Base-by-base conservation (phyloP, 2,797 vertebrate genomes). In the Chelon labrosus region DNA sequence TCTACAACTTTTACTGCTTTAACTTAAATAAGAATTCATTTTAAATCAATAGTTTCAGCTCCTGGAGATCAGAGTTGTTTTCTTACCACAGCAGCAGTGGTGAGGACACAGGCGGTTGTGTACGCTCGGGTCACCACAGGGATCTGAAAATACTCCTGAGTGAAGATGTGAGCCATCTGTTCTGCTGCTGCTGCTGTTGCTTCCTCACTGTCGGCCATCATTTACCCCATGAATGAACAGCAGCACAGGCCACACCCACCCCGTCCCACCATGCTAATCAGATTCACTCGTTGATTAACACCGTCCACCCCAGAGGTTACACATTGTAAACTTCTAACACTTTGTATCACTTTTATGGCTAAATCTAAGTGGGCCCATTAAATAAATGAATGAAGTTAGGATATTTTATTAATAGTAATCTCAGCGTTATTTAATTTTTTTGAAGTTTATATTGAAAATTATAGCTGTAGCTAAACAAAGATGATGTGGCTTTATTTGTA, bases 71-170 rank as follows among this genome's bases (percentile, higher is more conserved):
- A 35, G 31, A 35, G 31, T 44, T 44, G 42, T 44, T 17, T 1
- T 44, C 97, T 97, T 92, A 99, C 98, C 96, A 99, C 97, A 7
- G 97, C 97, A 16, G 97, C 97, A 1, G 98, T 99, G 13, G 98
- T 98, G 81, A 99, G 96, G 52, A 99, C 97, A 71, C 97, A 99
- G 56, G 98, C 97, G 1, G 97, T 98, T 14, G 98, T 98, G 62
- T 98, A 99, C 42, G 97, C 96, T 86, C 97, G 92, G 52, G 97
- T 99, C 25, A 99, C 97, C 12, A 96, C 93, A 35, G 97, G 97
- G 80, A 99, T 97, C 88, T 98, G 97, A 85, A 98, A 82, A 66
- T 98, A 99, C 86, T 99, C 97, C 92, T 98, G 96, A 47, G 78
- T 75, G 79, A 88, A 59, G 76, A 79, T 84, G 78, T n/a, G 76